Evolutionary conservation across 2,797 vertebrate species (phyloP), one percentile per base, ranked within the genome.

Genomic region (Aplochiton taeniatus): DNA sequence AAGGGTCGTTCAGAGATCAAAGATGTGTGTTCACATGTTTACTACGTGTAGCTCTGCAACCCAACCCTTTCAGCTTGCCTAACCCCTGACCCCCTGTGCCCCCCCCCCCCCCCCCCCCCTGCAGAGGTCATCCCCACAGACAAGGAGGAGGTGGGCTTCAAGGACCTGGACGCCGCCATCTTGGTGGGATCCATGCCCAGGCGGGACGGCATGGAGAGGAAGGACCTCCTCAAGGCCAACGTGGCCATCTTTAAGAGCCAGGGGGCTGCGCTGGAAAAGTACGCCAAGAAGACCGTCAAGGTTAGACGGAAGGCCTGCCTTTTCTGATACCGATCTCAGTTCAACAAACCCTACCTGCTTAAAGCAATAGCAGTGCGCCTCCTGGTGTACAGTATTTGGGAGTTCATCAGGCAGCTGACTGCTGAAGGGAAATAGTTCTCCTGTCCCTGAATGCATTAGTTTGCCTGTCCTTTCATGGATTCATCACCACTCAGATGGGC

Each of bases 181-280:
- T 84, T 98, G 85, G 95, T 98, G 78, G 97, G 96, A 61, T 97
- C 97, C 68, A 98, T 98, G 97, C 96, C 97, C 61, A 93, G 96
- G 77, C 94, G 88, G 80, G 96, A 98, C 8, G 96, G 96, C 69
- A 98, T 98, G 97, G 96, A 98, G 82, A 94, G 97, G 82, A 98
- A 98, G 83, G 96, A 98, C 84, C 90, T 98, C 63, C 94, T 98
- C 41, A 96, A 96, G 86, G 96, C 97, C 58, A 98, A 98, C 31
- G 95, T 96, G 79, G 94, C 94, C 66, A 98, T 98, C 85, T 98
- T 98, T 84, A 96, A 95, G 82, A 92, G 91, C 69, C 97, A 98
- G 83, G 96, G 97, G 48, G 61, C 87, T 11, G 96, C 97, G 13
- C 86, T 98, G 87, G 94, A 98, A 11, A 97, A 96, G 66, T 96